Conservation (phyloP, 1,140 invertebrate species). For the Cherax destructor region DNA sequence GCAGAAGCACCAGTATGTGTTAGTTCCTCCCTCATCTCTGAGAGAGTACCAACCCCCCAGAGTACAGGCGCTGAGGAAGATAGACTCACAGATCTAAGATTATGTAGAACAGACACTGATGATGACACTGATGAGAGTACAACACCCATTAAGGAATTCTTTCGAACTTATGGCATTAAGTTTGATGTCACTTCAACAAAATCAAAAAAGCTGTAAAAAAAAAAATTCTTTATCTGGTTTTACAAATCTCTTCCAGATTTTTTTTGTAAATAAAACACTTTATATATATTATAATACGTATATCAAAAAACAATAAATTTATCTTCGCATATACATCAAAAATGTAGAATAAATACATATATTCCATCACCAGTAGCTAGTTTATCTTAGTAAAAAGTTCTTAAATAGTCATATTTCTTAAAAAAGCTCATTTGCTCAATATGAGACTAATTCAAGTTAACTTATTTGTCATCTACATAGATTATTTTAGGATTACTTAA, state of each 20-base stretch:
- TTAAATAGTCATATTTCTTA: neutral
- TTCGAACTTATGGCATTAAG: conserved; percentile 39
- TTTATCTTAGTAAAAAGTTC: neutral
- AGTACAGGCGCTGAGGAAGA: conserved; percentile 1
- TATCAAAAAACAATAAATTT: no score
- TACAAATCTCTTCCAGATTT: neutral
- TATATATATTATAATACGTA: no score
- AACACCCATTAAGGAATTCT: conserved; percentile 57
- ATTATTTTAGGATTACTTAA: neutral
- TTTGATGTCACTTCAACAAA: conserved; percentile 50
- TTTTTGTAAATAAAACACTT: neutral
- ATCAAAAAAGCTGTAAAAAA: conserved; percentile 46
- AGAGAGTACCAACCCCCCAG: neutral
- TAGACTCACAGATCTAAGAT: neutral
- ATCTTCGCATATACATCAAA: no score
- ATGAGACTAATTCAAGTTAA: neutral
- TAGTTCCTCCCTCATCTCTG: neutral
- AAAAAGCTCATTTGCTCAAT: conserved; percentile 3
- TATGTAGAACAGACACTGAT: conserved; percentile 36
- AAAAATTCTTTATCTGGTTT: neutral
- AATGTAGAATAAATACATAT: neutral
- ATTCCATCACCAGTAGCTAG: neutral
- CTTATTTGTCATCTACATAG: neutral
- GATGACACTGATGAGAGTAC: conserved; percentile 63
- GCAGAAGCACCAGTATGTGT: neutral